These are phyloP conservation scores for Lissonota sp. DNA, from an alignment of 2,888 invertebrate species.

Conservation along the genomic window DNA sequence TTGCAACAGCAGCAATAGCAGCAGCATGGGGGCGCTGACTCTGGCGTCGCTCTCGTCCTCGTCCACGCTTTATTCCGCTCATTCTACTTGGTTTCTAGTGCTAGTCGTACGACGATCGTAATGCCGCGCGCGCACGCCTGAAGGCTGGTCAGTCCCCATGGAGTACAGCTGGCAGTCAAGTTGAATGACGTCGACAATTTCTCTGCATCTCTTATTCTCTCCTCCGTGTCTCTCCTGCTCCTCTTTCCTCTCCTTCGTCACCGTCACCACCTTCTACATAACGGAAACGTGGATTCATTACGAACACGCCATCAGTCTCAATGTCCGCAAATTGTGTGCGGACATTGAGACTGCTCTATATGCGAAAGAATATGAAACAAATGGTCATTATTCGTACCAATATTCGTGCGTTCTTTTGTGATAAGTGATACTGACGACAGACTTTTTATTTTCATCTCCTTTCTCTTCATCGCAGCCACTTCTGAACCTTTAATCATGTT, in stretches of 20 bases:
- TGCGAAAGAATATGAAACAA: not conserved
- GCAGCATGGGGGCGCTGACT: conserved; percentile 34
- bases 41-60: conserved; percentile 22
- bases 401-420: conserved; percentile 33
- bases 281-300: conserved; percentile 75
- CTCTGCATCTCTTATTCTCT: conserved; percentile 34
- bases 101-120: conserved; percentile 20
- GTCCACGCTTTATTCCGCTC: conserved; percentile 11
- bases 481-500: too few relatives aligned
- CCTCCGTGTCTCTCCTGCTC: not conserved
- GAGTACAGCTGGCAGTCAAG: conserved; percentile 67
- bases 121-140: conserved; percentile 37
- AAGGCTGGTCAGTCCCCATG: conserved; percentile 66
- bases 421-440: too few relatives aligned
- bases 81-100: conserved; percentile 13
- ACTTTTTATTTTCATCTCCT: too few relatives aligned
- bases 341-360: not conserved
- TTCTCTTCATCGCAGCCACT: too few relatives aligned
- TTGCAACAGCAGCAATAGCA: too few relatives aligned
- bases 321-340: conserved; percentile 59
- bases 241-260: conserved; percentile 26
- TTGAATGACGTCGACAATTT: conserved; percentile 70
- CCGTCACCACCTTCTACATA: conserved; percentile 56
- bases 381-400: not conserved
- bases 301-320: conserved; percentile 75